Evolutionary conservation across 2,888 invertebrate species (phyloP), one percentile per base, ranked within the genome.

Genomic region (Aphidius colemani): DNA sequence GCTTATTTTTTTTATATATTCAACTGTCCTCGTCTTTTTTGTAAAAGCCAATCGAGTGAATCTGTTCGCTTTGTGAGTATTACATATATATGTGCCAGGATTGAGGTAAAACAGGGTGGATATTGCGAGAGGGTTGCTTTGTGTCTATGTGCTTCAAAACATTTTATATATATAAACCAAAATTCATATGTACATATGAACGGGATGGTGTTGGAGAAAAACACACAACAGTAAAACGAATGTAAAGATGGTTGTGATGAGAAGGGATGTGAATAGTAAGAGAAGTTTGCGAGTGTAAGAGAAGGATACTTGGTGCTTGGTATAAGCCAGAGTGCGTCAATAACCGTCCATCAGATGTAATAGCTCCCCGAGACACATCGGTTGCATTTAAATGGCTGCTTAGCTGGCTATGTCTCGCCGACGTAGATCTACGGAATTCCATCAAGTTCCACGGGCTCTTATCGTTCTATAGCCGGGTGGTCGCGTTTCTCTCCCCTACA

Each of bases 341-440:
- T 81, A 82, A 82, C 81, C 81, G 82, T 82, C 81, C 81, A 81
- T 82, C 82, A 82, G 82, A 80, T 81, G 81, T 82, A 82, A 82
- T 82, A 81, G 82, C 81, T 80, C 82, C 81, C 81, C 77, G 80
- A 82, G 82, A 82, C 82, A 82, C 82, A 81, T 82, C 81, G 82
- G 82, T 82, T 82, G 82, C 82, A 82, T 82, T 82, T 82, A 82
- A 82, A 82, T 82, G 81, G 81, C 82, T 82, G 80, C 81, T 82
- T 81, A 82, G 81, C 81, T 77, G 78, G 81, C 79, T 81, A 81
- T 81, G 82, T 81, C 81, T 81, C 82, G 78, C 75, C 77, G 81
- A 82, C 82, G 79, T 80, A 77, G 82, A 82, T 82, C 81, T 82
- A 82, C 81, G 81, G 81, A 81, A 82, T 82, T 82, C 82, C 81